These are phyloP conservation scores for Nebria brevicollis DNA, from an alignment of 2,888 invertebrate genomes.

Conservation along the genomic window DNA sequence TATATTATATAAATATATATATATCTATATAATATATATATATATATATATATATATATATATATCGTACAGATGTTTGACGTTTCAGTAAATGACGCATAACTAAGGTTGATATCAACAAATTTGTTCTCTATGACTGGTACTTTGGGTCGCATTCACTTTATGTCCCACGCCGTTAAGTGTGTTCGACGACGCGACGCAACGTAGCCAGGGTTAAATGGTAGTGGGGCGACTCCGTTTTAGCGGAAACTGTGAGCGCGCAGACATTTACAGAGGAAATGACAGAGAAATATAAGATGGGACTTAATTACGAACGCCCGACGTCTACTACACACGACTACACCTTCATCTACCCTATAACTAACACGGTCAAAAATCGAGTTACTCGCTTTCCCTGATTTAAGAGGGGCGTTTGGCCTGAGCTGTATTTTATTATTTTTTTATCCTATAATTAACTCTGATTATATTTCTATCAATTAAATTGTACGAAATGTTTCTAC, in stretches of 20 bases:
- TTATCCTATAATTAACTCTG: neutral
- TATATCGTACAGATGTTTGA: no score
- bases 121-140: neutral
- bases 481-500: neutral
- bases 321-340: slow-evolving; percentile 4
- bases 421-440: neutral
- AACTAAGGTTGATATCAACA: neutral
- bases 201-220: neutral
- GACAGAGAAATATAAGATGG: slow-evolving; percentile 44
- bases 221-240: neutral
- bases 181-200: neutral
- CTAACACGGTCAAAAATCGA: slow-evolving; percentile 1
- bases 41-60: no score
- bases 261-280: slow-evolving; percentile 40
- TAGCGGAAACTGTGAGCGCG: slow-evolving; percentile 34
- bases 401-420: neutral
- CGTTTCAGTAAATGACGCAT: neutral
- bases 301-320: slow-evolving; percentile 39
- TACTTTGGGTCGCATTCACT: neutral
- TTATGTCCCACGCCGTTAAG: neutral
- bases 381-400: neutral
- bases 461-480: neutral
- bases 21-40: no score
- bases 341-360: neutral
- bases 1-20: no score